Conservation (phyloP, 1,140 invertebrate species). For the Stegodyphus dumicola region DNA sequence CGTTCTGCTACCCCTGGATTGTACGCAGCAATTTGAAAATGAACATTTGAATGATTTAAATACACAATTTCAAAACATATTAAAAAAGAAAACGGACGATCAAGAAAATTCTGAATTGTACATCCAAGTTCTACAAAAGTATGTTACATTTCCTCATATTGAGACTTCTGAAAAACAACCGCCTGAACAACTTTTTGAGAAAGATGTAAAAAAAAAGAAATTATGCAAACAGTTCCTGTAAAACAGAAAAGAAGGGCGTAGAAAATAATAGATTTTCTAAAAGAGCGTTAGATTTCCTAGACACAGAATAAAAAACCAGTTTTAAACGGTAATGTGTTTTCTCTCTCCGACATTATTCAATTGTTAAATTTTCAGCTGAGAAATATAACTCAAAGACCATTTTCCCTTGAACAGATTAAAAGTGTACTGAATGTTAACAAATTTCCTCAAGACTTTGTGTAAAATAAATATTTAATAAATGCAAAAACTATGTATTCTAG, state of each 20-base stretch:
- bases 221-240: background rate
- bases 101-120: background rate
- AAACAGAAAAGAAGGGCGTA: background rate
- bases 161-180: background rate
- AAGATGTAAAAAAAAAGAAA: background rate
- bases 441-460: background rate
- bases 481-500: background rate
- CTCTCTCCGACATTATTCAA: background rate
- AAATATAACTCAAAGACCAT: background rate
- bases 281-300: background rate
- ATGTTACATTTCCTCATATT: background rate
- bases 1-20: background rate
- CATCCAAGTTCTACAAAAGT: conserved; percentile 25
- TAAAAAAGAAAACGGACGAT: conserved; percentile 4
- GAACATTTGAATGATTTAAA: conserved; percentile 5
- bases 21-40: background rate
- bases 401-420: background rate
- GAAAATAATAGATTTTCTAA: background rate
- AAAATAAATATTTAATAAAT: background rate
- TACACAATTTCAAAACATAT: background rate
- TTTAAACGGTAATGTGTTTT: background rate
- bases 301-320: background rate
- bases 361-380: background rate
- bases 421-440: background rate
- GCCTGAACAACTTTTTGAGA: background rate